phyloP scores from a whole-genome alignment of 2,797 vertebrate genomes.

The Sandelia bainsii region DNA sequence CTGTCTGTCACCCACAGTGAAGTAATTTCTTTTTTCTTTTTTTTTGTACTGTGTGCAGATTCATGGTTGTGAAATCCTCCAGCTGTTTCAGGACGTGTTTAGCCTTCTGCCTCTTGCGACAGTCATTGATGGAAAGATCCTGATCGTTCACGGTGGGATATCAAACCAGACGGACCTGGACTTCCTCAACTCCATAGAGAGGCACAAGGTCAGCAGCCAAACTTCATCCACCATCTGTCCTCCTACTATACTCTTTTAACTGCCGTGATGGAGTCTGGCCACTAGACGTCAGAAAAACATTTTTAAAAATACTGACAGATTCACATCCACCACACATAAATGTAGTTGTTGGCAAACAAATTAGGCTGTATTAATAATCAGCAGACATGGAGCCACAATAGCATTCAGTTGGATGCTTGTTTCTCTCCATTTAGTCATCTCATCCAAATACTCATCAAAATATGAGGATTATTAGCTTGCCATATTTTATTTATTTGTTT shows the following conservation, averaged over 20 bases:
- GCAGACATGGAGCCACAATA: too few relatives aligned
- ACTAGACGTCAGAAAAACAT: constrained; percentile 11
- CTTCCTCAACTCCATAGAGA: constrained; percentile 87
- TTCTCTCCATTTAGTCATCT: not conserved
- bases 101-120: constrained; percentile 93
- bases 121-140: constrained; percentile 92
- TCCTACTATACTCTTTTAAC: not conserved
- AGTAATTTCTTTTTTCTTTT: not conserved
- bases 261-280: not conserved
- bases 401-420: not conserved
- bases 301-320: not conserved
- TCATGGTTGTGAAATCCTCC: constrained; percentile 88
- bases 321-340: not conserved
- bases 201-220: constrained; percentile 88
- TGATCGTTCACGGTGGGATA: constrained; percentile 95
- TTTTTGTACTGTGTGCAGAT: constrained; percentile 75
- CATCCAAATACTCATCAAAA: not conserved
- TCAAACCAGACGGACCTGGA: constrained; percentile 93
- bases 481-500: too few relatives aligned
- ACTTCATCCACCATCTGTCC: too few relatives aligned
- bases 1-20: not conserved
- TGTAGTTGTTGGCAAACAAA: too few relatives aligned
- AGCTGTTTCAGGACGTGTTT: constrained; percentile 91
- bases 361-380: too few relatives aligned
- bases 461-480: not conserved